Evolutionary conservation across 2,113 vertebrate species (phyloP), one percentile per base, ranked within the genome.

Genomic region (Pholis gunnellus): DNA sequence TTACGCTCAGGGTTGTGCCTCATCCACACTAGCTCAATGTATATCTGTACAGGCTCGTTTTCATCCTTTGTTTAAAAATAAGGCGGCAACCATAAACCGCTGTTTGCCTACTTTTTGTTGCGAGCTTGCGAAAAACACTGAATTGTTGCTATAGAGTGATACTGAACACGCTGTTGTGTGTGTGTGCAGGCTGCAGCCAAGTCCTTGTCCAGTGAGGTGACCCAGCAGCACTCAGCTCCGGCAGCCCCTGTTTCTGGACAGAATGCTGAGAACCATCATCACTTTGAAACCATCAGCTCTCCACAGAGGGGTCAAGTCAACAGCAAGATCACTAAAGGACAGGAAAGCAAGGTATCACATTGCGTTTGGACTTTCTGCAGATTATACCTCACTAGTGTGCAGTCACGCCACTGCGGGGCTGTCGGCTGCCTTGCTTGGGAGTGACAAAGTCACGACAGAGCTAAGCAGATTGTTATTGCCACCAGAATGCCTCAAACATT

Each of bases 281-380:
- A 11, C n/a, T 1, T 8, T 5, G 29, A 9, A 0, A 25, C 20
- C 42, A 59, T 1, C 36, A 71, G 56, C 56, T 56, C 75, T 1
- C 31, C 65, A 2, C 82, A 42, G 59, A 48, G 29, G 5, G 17
- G 5, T 7, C 6, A 14, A 6, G 48, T 9, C 72, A 29, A 2
- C 59, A 22, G 42, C 25, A 27, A 27, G 25, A 69, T 1, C 13
- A 20, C 6, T 3, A 17, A 3, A 72, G 75, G 50, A 73, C 56
- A 13, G 61, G 5, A 25, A 8, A 29, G 27, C 59, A 63, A 72
- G 87, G 86, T 90, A 79, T 74, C 1, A 0, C 38, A 13, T 0
- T n/a, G 34, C 22, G 13, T 44, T 20, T 14, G 15, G 44, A 29
- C 9, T 25, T 20, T 34, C 22, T 1, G 46, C 14, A 20, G 42